phyloP scores from a whole-genome alignment of 2,113 vertebrate genomes.

The Callipepla squamata region DNA sequence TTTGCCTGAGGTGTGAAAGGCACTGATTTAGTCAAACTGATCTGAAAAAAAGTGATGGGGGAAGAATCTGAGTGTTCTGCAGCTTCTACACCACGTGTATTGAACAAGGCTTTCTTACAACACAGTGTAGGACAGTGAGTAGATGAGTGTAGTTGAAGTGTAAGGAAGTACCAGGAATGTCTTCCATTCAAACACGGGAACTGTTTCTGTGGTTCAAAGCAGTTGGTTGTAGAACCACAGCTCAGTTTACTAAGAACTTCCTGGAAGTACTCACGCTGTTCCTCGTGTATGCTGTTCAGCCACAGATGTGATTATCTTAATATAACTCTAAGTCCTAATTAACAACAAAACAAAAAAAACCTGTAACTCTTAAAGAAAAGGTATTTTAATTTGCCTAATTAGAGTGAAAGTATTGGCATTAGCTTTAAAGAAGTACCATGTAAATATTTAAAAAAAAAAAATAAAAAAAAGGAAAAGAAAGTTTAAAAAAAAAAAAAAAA shows the following conservation, averaged over 20 bases:
- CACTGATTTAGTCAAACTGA: constrained; percentile 15
- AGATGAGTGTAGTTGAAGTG: background rate
- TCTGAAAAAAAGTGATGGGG: background rate
- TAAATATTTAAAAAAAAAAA: background rate
- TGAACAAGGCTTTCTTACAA: background rate
- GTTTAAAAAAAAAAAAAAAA: background rate
- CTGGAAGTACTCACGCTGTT: background rate
- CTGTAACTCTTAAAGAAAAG: background rate
- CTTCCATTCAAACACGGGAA: background rate
- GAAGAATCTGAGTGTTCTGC: background rate
- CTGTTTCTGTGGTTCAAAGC: background rate
- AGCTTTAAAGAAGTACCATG: background rate
- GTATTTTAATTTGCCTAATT: background rate
- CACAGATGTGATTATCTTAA: background rate
- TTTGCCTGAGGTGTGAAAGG: constrained; percentile 40
- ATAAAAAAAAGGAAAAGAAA: too few relatives aligned
- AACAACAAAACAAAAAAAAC: background rate
- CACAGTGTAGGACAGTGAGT: background rate
- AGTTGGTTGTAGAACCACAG: background rate
- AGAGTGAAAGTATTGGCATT: background rate
- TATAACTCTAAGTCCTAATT: background rate
- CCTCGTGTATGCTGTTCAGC: background rate
- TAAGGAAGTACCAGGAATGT: background rate
- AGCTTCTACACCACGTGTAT: background rate
- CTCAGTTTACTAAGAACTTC: background rate